Evolutionary conservation across 2,797 vertebrate species (phyloP), one percentile per base, ranked within the genome.

Genomic region (Chaetophractus vellerosus): DNA sequence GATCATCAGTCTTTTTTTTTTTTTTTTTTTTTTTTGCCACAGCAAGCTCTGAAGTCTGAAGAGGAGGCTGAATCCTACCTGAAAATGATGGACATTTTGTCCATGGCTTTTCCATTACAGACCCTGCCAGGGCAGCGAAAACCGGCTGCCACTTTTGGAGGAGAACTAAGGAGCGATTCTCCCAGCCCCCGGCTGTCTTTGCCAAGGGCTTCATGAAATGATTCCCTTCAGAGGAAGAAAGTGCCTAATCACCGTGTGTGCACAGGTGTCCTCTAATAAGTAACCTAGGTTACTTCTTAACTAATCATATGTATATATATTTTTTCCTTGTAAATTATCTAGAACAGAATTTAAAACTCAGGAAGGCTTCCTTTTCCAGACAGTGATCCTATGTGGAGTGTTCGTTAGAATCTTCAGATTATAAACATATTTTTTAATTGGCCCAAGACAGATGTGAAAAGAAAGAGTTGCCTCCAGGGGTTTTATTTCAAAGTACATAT

Each of bases 401-500:
- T 38, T 76, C 68, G 72, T 15, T 23, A 9, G 45, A 66, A 94
- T 75, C 16, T 52, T 95, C 50, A 52, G 55, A 79, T 96, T 94
- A 96, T 80, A 96, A 96, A 93, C 82, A 26, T 71, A 55, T 48
- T 88, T 80, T 74, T 71, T 68, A 64, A 15, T 19, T 86, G 61
- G 36, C 16, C 21, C 19, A 95, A 92, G 69, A 88, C 15, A 1
- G 10, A 57, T 41, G 90, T 26, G 41, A 76, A 61, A 82, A 93
- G 36, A 31, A 92, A 85, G 69, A 64, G 33, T 33, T 86, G 59
- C 45, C 88, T 21, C 38, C 41, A 68, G 80, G 38, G 68, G 41
- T 59, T 93, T 80, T 85, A 88, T 84, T 93, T 94, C 88, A 94
- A 96, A 96, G 90, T 86, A 97, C 94, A 91, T 90, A 91, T 63